Conservation (phyloP, 2,888 invertebrate genomes). For the Mythimna ferrago region DNA sequence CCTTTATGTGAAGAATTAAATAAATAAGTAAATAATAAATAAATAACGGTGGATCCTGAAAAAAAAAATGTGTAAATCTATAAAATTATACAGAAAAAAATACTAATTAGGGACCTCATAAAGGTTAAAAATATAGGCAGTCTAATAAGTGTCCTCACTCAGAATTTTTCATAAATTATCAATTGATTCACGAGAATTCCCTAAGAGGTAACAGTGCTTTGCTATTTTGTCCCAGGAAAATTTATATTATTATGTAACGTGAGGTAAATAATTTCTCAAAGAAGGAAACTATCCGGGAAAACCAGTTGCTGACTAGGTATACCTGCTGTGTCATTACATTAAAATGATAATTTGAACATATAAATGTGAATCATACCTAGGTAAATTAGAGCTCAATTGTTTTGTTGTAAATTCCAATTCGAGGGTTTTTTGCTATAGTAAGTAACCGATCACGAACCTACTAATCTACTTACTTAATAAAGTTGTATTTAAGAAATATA, state of each 20-base stretch:
- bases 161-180: neutral
- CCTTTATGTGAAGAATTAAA: too few species aligned
- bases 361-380: slow-evolving; percentile 6
- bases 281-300: slow-evolving; percentile 1
- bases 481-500: neutral
- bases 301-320: neutral
- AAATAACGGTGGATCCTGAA: neutral
- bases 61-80: too few species aligned
- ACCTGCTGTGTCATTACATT: slow-evolving; percentile 19
- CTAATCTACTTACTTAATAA: too few species aligned
- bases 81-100: neutral
- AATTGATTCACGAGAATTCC: slow-evolving; percentile 9
- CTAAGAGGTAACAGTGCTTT: neutral
- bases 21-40: too few species aligned
- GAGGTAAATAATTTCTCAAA: slow-evolving; percentile 9
- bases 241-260: neutral
- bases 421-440: neutral
- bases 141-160: neutral
- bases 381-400: slow-evolving; percentile 5
- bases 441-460: too few species aligned
- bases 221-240: slow-evolving; percentile 13
- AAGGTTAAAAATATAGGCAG: too few species aligned
- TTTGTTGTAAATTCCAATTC: neutral
- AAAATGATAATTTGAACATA: slow-evolving; percentile 11
- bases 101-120: neutral